Base-by-base conservation (phyloP, 2,888 invertebrate genomes). In the Anodontia alba region DNA sequence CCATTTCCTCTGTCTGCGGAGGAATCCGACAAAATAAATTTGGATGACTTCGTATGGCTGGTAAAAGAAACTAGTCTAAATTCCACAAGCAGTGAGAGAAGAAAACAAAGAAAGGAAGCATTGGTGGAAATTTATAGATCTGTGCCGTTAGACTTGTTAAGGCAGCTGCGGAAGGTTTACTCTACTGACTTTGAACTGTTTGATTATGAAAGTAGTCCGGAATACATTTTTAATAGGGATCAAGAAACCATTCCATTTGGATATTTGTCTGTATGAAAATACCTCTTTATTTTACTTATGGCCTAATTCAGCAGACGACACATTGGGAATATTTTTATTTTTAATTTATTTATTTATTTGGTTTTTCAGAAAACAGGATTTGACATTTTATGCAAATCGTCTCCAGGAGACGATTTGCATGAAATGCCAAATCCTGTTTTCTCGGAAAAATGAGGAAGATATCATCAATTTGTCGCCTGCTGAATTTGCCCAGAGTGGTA, bases 161-260 rank as follows among this genome's bases (percentile, higher is more conserved):
- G 76, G 10, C 62, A 74, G 36, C 38, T 85, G 17, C 49, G 66
- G 62, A 7, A 17, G 7, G 73, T 74, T 5, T 85, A 72, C 67
- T 33, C 67, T 33, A 57, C 38, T 42, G 85, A 85, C 51, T 85
- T 85, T 76, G 76, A 80, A 12, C 66, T 85, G 29, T 83, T 85
- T 49, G 83, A 83, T 57, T 85, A 83, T 62, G 79, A 85, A 5
- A 67, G 49, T 62, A 69, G 42, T 42, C 69, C 69, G 23, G 46
- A 42, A 1, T 8, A 46, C 42, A 42, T 69, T 26, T 69, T 69
- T 29, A 46, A 69, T n/a, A 23, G 69, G 33, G 38, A 3, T 23
- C 8, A 20, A 15, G 5, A 5, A 1, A 20, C 5, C 26, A 69
- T 43, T 43, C 42, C 69, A 26, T 69, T 69, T 69, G 69, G 69